These are phyloP conservation scores for Acromyrmex echinatior DNA, from an alignment of 1,140 invertebrate genomes.

Conservation along the genomic window DNA sequence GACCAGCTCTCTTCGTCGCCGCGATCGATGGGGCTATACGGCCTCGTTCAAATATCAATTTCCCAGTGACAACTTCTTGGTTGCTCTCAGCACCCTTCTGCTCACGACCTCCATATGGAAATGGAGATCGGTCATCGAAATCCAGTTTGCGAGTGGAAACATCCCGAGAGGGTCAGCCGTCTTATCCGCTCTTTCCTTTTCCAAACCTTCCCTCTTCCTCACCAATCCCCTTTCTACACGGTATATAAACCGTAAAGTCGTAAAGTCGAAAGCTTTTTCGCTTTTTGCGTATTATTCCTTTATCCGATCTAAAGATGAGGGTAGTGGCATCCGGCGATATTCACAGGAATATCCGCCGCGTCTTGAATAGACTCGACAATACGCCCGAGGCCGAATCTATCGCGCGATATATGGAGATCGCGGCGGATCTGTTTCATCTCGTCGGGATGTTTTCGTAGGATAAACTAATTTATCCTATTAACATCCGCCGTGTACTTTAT, in stretches of 20 bases:
- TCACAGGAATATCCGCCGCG: constrained; percentile 56
- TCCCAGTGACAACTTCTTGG: constrained; percentile 78
- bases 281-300: constrained; percentile 83
- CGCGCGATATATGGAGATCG: constrained; percentile 17
- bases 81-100: constrained; percentile 39
- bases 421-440: constrained; percentile 69
- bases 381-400: constrained; percentile 32
- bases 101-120: constrained; percentile 80
- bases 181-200: constrained; percentile 51
- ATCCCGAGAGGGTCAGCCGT: constrained; percentile 82
- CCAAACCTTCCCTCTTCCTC: constrained; percentile 38
- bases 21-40: constrained; percentile 4
- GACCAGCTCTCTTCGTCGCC: neutral
- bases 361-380: constrained; percentile 22
- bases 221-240: neutral
- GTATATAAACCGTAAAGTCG: constrained; percentile 63
- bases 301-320: constrained; percentile 75
- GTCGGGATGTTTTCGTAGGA: constrained; percentile 65
- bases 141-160: constrained; percentile 84
- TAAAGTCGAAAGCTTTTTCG: constrained; percentile 83
- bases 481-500: constrained; percentile 69
- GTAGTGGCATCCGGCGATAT: constrained; percentile 56
- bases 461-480: constrained; percentile 76
- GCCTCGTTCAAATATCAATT: constrained; percentile 82
- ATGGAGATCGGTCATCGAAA: constrained; percentile 85